Conservation (phyloP, 2,113 vertebrate genomes). For the Dermatemys mawii region DNA sequence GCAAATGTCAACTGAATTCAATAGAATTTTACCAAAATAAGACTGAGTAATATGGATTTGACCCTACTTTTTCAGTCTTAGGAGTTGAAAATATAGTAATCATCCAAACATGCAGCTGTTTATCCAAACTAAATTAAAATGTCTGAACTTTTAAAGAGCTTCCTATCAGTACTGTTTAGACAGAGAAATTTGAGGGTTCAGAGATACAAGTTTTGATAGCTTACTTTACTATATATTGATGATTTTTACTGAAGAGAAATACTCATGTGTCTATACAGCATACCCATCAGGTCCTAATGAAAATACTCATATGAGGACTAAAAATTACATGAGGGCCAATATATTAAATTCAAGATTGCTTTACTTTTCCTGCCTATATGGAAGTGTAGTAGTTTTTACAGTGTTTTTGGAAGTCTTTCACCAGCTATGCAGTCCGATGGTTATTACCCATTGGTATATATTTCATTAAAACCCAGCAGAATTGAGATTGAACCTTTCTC, state of each 20-base stretch:
- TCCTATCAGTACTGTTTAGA: background rate
- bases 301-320: background rate
- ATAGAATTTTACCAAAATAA: background rate
- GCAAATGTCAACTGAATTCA: background rate
- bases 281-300: background rate
- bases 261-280: background rate
- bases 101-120: background rate
- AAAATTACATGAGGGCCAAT: background rate
- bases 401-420: background rate
- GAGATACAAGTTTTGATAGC: background rate
- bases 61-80: background rate
- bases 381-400: background rate
- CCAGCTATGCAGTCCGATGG: background rate
- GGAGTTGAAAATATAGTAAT: background rate
- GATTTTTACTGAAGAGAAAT: background rate
- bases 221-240: background rate
- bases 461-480: background rate
- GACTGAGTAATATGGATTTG: background rate
- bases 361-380: background rate
- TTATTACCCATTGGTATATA: background rate
- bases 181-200: background rate
- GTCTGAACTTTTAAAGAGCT: background rate
- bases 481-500: background rate
- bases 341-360: background rate
- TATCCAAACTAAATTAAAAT: background rate